phyloP scores from a whole-genome alignment of 2,888 invertebrate genomes.

The Philaethria dido region DNA sequence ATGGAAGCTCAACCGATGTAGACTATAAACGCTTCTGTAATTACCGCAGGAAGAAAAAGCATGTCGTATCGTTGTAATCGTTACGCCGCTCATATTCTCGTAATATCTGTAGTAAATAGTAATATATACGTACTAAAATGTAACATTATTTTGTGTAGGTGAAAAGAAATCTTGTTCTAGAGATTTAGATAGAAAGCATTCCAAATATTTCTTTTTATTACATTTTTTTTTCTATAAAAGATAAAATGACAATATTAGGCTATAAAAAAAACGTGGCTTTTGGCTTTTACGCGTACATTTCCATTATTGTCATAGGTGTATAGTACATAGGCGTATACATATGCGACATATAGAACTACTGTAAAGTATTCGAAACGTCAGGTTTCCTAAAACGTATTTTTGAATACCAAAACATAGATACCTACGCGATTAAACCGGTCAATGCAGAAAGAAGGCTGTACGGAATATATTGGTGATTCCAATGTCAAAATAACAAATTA shows the following conservation, averaged over 20 bases:
- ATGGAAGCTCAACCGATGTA: conserved; percentile 63
- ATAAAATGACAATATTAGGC: no score
- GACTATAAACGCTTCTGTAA: conserved; percentile 70
- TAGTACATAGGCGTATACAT: no score
- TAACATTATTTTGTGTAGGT: not conserved
- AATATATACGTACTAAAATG: not conserved
- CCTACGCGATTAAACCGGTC: not conserved
- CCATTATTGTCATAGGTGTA: no score
- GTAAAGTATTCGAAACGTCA: no score
- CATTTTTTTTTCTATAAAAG: no score
- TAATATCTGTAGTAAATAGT: not conserved
- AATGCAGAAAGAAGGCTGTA: no score
- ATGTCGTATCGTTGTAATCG: conserved; percentile 61
- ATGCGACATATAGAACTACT: no score
- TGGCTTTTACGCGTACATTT: no score
- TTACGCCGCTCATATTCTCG: conserved; percentile 39
- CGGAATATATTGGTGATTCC: not conserved
- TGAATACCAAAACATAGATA: no score
- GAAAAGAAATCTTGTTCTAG: no score
- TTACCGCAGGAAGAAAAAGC: conserved; percentile 72
- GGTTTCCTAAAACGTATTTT: no score
- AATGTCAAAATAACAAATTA: not conserved
- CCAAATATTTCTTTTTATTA: not conserved
- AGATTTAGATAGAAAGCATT: not conserved
- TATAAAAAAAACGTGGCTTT: no score